Conservation (phyloP, 53 echinoderm and acorn worm species). For the Echinarachnius parma region DNA sequence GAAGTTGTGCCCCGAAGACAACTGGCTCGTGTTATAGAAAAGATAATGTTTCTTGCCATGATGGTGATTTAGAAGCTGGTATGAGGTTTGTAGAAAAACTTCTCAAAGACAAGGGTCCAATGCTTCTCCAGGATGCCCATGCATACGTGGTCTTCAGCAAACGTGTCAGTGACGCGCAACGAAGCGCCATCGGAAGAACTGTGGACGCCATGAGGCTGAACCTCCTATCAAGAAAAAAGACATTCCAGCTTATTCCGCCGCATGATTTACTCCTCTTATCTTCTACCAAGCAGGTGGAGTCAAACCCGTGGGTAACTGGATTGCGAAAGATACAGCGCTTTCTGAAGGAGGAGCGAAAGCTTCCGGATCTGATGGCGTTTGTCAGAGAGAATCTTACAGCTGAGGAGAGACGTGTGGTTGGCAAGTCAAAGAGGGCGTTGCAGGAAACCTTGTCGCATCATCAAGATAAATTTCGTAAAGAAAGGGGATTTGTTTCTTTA, state of each 20-base stretch:
- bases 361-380: neutral
- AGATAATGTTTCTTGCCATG: too few species aligned
- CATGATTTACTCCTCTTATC: neutral
- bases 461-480: neutral
- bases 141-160: neutral
- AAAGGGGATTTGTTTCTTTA: neutral
- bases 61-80: conserved; percentile 5
- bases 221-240: neutral
- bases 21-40: too few species aligned
- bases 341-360: neutral
- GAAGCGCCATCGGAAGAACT: conserved; percentile 22
- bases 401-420: conserved; percentile 10
- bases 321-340: neutral
- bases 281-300: conserved; percentile 1
- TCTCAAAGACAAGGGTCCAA: conserved; percentile 2
- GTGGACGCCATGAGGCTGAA: neutral
- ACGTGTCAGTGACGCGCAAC: neutral
- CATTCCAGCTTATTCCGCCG: conserved; percentile 20
- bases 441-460: neutral
- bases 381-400: neutral
- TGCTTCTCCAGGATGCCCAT: conserved; percentile 8
- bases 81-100: conserved; percentile 11
- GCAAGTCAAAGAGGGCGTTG: neutral
- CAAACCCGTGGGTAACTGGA: conserved; percentile 9
- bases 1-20: too few species aligned